Conservation (phyloP, 1,140 invertebrate species). For the Sminthurinus signatus region DNA sequence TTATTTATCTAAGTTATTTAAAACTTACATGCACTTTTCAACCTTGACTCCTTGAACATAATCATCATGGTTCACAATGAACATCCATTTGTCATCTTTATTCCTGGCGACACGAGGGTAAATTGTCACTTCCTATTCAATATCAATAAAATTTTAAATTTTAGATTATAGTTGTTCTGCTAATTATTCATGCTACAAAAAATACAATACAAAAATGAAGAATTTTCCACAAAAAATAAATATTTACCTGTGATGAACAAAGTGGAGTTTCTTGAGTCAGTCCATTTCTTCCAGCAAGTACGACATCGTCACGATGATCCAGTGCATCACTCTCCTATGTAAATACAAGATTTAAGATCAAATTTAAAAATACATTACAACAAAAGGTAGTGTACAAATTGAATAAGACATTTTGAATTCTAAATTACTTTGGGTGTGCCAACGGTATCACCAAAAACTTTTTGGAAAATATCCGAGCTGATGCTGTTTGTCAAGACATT, state of each 20-base stretch:
- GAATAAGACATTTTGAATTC: background rate
- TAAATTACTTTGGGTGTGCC: slow-evolving; percentile 13
- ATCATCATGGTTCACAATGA: slow-evolving; percentile 53
- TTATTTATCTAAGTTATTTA: too few relatives aligned
- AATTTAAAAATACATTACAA: background rate
- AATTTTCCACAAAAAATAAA: background rate
- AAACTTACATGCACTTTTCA: slow-evolving; percentile 53
- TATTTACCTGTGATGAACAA: slow-evolving; percentile 30
- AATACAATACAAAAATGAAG: background rate
- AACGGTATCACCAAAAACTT: slow-evolving; percentile 31
- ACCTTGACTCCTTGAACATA: slow-evolving; percentile 53
- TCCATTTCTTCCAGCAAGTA: background rate
- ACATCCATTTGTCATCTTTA: slow-evolving; percentile 52
- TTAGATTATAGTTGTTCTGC: background rate
- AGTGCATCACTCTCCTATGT: slow-evolving; percentile 3
- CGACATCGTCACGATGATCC: background rate
- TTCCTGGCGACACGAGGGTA: slow-evolving; percentile 49
- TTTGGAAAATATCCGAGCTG: slow-evolving; percentile 28
- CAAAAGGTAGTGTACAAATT: background rate
- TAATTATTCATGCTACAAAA: background rate
- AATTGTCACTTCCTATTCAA: slow-evolving; percentile 47
- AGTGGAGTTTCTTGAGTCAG: slow-evolving; percentile 34
- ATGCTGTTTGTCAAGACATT: slow-evolving; percentile 24
- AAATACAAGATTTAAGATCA: slow-evolving; percentile 2
- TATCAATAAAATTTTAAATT: slow-evolving; percentile 26